phyloP scores from a whole-genome alignment of 2,888 invertebrate genomes.

The Eupithecia exiguata region DNA sequence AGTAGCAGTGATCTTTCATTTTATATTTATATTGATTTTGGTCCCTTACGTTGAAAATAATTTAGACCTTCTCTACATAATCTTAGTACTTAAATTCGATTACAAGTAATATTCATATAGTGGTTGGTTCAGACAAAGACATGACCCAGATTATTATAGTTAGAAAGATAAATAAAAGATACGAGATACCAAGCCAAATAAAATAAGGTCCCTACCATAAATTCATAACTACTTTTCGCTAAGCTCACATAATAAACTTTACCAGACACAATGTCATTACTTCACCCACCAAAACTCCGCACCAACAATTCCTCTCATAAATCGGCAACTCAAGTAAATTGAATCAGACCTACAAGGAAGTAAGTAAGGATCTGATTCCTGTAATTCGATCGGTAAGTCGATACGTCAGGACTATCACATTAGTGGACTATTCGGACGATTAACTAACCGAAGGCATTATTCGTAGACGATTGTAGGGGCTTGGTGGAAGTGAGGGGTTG shows the following conservation, averaged over 20 bases:
- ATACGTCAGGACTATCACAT: conserved; percentile 46
- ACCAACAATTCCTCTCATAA: conserved; percentile 24
- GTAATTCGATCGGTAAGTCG: conserved; percentile 35
- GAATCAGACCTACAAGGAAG: conserved; percentile 24
- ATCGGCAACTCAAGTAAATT: conserved; percentile 34
- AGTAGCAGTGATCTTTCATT: neutral
- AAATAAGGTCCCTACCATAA: neutral
- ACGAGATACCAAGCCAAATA: neutral
- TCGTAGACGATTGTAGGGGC: conserved; percentile 12
- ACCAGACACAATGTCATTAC: neutral
- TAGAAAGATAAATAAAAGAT: too few relatives aligned
- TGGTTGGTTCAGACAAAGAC: too few relatives aligned
- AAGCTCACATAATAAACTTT: neutral
- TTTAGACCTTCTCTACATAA: neutral
- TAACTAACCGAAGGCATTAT: conserved; percentile 40
- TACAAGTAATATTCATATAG: too few relatives aligned
- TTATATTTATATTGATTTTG: neutral
- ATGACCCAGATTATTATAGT: too few relatives aligned
- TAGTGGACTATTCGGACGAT: conserved; percentile 49
- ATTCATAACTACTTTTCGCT: neutral
- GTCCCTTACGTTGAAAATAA: neutral
- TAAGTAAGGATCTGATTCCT: conserved; percentile 25
- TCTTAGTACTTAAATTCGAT: too few relatives aligned
- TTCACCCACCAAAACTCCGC: neutral
- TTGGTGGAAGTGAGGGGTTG: conserved; percentile 9